phyloP scores from a whole-genome alignment of 23 tunicate genomes.

The Corella eumyota region DNA sequence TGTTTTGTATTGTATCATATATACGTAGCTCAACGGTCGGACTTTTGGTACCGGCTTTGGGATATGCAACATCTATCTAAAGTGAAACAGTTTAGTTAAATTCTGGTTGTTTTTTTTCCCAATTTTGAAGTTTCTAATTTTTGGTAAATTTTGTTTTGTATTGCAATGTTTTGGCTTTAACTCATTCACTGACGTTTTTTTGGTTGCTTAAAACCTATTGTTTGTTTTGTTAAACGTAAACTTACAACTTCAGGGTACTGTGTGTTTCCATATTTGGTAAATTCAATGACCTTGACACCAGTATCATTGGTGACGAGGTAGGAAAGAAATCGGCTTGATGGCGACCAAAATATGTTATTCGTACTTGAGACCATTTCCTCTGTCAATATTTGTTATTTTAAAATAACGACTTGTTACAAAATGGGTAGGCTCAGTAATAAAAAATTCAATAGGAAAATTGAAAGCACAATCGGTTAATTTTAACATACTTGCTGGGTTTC shows the following conservation, averaged over 20 bases:
- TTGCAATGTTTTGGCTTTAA: too few relatives aligned
- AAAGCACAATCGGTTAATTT: too few relatives aligned
- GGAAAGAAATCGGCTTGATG: constrained; percentile 26
- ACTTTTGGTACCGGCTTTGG: constrained; percentile 76
- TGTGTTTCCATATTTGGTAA: constrained; percentile 26
- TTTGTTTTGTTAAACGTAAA: not conserved
- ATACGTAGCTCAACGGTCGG: constrained; percentile 39
- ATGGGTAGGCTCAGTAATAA: too few relatives aligned
- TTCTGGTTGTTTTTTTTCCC: too few relatives aligned
- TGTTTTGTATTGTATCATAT: not conserved
- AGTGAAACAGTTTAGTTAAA: too few relatives aligned
- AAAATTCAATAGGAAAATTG: too few relatives aligned
- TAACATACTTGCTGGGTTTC: too few relatives aligned
- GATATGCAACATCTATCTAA: constrained; percentile 78
- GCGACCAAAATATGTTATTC: constrained; percentile 85
- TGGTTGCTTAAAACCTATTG: not conserved
- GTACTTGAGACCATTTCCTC: constrained; percentile 91
- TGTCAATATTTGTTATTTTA: constrained; percentile 9
- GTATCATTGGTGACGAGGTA: constrained; percentile 68
- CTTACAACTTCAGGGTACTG: constrained; percentile 75
- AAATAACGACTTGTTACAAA: too few relatives aligned
- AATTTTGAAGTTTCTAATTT: too few relatives aligned
- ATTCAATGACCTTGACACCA: constrained; percentile 49
- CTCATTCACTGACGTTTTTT: too few relatives aligned
- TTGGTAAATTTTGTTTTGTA: too few relatives aligned